Evolutionary conservation across 2,888 invertebrate genomes (phyloP), one percentile per base, ranked within the genome.

Genomic region (Drosophila gaucha): DNA sequence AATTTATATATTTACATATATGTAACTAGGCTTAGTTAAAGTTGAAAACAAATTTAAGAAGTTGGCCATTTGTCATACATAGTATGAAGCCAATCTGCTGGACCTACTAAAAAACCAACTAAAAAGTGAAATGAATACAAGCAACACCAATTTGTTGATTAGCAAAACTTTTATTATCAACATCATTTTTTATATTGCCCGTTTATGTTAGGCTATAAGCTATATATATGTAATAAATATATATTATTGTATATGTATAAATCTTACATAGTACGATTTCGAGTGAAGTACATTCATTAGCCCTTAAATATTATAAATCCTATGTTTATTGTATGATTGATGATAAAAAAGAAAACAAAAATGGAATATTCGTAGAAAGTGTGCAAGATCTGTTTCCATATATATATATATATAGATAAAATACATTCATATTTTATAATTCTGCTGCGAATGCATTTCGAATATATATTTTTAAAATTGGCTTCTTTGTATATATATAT

Each of bases 221-320:
- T 83, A 86, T 52, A 72, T 66, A 67, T 58, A 55, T 47, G 57
- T 55, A 41, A 41, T 41, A 41, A 14, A 67, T 66, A 65, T 71
- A 39, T 57, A 47, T 41, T 52, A 68, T 47, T 68, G 66, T 67
- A 70, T 75, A 59, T 65, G 62, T 66, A 60, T 77, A 76, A 72
- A 77, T 82, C 86, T 79, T 86, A 86, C 77, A 67, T 55, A 86
- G 67, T 88, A 86, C 82, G 77, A 76, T 72, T 88, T 72, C 41
- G 82, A 87, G 73, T 84, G 80, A 88, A 82, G 87, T 80, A 86
- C 80, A 83, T 88, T 88, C 76, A 80, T 86, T 88, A 80, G 89
- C 80, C 62, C 78, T 54, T 84, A 80, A 84, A 63, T 55, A 80
- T 60, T 62, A 66, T 63, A 74, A 66, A 63, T 80, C 64, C 55